phyloP scores from a whole-genome alignment of 30 jellyfish, hydroid and myxozoan species.

The Rhopilema esculentum region DNA sequence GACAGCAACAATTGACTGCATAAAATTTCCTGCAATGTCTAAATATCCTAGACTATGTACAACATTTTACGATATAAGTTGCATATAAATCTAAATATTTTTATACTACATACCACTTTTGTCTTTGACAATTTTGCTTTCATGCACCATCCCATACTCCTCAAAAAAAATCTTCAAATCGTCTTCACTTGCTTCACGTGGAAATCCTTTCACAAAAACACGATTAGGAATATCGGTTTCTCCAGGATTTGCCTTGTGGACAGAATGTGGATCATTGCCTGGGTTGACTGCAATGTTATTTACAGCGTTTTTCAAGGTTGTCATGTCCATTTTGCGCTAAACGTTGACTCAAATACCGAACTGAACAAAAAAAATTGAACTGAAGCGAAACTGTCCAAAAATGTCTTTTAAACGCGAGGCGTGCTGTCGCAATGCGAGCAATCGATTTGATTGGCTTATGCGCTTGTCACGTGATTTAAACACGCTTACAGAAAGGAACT shows the following conservation, averaged over 20 bases:
- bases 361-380: not conserved
- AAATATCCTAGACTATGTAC: too few species aligned
- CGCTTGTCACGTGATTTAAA: not conserved
- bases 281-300: conserved; percentile 34
- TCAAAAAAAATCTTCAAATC: conserved; percentile 89
- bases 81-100: not conserved
- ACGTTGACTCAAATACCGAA: not conserved
- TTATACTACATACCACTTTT: conserved; percentile 70
- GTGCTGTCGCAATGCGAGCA: not conserved
- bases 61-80: too few species aligned
- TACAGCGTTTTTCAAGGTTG: conserved; percentile 56
- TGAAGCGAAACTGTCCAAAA: not conserved
- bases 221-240: conserved; percentile 99
- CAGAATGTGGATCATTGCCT: conserved; percentile 57
- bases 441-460: not conserved
- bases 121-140: conserved; percentile 91
- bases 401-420: not conserved
- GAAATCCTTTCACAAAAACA: conserved; percentile 97
- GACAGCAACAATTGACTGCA: too few species aligned
- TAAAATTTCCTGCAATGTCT: too few species aligned
- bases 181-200: conserved; percentile 95
- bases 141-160: conserved; percentile 95
- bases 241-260: conserved; percentile 87
- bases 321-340: conserved; percentile 40
- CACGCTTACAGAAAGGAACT: not conserved